Evolutionary conservation across 2,113 vertebrate genomes (phyloP).

Genomic region (Pterophyllum scalare): DNA sequence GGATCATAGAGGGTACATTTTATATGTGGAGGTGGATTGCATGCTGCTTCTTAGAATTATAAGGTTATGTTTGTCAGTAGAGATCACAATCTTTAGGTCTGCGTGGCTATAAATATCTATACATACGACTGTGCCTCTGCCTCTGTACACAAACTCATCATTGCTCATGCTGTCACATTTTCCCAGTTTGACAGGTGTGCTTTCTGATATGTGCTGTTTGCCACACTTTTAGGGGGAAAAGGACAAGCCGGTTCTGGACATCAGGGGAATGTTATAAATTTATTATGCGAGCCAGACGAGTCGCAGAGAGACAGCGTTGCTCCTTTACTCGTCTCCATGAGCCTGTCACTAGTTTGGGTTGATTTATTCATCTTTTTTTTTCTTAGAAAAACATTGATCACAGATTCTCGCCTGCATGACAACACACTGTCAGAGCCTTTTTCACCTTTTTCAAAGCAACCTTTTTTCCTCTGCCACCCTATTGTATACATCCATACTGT

Average conservation of each 20-base stretch:
- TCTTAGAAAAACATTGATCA: slow-evolving; percentile 59
- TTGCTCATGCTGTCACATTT: slow-evolving; percentile 10
- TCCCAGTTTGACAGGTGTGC: slow-evolving; percentile 42
- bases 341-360: slow-evolving; percentile 39
- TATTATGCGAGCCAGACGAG: slow-evolving; percentile 38
- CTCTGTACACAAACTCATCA: slow-evolving; percentile 10
- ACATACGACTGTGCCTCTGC: neutral
- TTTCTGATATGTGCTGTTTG: slow-evolving; percentile 10
- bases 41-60: slow-evolving; percentile 7
- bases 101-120: slow-evolving; percentile 27
- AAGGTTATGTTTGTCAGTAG: slow-evolving; percentile 39
- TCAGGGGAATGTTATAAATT: slow-evolving; percentile 56
- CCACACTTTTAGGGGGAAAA: slow-evolving; percentile 36
- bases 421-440: slow-evolving; percentile 35
- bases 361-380: slow-evolving; percentile 57
- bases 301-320: slow-evolving; percentile 9
- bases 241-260: slow-evolving; percentile 45
- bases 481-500: neutral
- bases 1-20: slow-evolving; percentile 17
- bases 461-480: slow-evolving; percentile 15
- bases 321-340: slow-evolving; percentile 19
- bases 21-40: slow-evolving; percentile 23
- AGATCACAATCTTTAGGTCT: slow-evolving; percentile 49
- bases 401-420: slow-evolving; percentile 26
- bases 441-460: slow-evolving; percentile 24